A percentile compares a stretch with the other conserved stretches of the same genome.
phyloP scores from a whole-genome alignment of 2,888 invertebrate genomes.

The Eupithecia dodoneata region DNA sequence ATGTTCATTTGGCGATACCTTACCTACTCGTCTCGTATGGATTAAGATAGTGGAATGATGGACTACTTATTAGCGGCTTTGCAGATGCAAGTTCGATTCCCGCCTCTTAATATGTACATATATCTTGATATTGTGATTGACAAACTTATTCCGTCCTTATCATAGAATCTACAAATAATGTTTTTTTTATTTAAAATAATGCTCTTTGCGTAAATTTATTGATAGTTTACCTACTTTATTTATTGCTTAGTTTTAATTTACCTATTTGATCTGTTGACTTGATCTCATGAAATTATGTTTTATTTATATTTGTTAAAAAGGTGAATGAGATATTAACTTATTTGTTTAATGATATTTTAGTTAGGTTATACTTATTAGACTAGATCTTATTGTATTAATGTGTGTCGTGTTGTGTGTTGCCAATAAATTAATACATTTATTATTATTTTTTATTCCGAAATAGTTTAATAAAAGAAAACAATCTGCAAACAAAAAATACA shows the following conservation, averaged over 20 bases:
- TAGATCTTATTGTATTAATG: conserved; percentile 14
- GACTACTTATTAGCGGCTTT: background rate
- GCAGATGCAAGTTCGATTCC: background rate
- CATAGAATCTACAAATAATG: background rate
- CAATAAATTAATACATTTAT: conserved; percentile 35
- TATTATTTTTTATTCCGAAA: conserved; percentile 12
- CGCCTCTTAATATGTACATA: background rate
- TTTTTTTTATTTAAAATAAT: background rate
- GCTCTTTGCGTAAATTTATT: background rate
- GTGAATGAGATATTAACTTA: conserved; percentile 3
- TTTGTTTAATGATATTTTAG: background rate
- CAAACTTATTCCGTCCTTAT: background rate
- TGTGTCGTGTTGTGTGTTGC: conserved; percentile 34
- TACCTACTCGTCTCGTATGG: too few relatives aligned
- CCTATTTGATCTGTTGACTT: background rate
- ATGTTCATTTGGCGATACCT: too few relatives aligned
- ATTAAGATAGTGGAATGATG: background rate
- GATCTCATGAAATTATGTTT: conserved; percentile 7
- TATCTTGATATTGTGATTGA: background rate
- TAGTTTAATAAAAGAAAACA: conserved; percentile 41
- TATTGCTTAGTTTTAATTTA: background rate
- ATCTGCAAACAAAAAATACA: conserved; percentile 46
- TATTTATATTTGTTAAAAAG: background rate
- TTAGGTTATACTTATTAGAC: background rate
- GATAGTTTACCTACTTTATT: background rate